Evolutionary conservation across 1,140 invertebrate genomes (phyloP), one percentile per base, ranked within the genome.

Genomic region (Calephelis nemesis): DNA sequence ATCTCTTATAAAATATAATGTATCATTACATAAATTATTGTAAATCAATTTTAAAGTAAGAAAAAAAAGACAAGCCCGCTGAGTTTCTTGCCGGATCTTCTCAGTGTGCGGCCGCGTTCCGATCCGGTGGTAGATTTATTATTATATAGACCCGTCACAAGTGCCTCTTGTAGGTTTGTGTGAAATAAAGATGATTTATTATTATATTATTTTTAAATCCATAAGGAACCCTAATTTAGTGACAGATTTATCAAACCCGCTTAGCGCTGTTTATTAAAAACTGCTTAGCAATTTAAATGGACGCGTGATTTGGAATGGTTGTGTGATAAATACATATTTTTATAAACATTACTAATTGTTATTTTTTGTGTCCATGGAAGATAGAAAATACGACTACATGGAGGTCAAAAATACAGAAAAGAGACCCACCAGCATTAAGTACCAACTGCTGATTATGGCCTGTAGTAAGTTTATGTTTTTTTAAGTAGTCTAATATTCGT

Each of bases 391-490:
- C 71, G 66, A 72, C 30, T 82, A 79, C 62, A 69, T 62, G 42
- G 65, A 13, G 62, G 64, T 76, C 47, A 47, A 48, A 40, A 63
- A 71, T 62, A 67, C 62, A 40, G 69, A 67, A 52, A 13, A 9
- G 8, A 75, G 72, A 67, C 79, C 79, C 74, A 65, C 45, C 0
- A 72, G 63, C 30, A 69, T 78, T 9, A 75, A 71, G 47, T 75
- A 70, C 60, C 79, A 82, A 15, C 54, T 82, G 30, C 30, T 78
- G 1, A 78, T 82, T 49, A 72, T 79, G 6, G 70, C 74, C 39
- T 80, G 80, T 47, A 72, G 80, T 82, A 73, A 82, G 78, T 82
- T 49, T 63, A 19, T 62, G 63, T 47, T 71, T 50, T 42, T 47
- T 68, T 45, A 2, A 63, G 11, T 45, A 11, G 10, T 49, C 8